phyloP scores from a whole-genome alignment of 2,888 invertebrate species.

The Ochlodes sylvanus region DNA sequence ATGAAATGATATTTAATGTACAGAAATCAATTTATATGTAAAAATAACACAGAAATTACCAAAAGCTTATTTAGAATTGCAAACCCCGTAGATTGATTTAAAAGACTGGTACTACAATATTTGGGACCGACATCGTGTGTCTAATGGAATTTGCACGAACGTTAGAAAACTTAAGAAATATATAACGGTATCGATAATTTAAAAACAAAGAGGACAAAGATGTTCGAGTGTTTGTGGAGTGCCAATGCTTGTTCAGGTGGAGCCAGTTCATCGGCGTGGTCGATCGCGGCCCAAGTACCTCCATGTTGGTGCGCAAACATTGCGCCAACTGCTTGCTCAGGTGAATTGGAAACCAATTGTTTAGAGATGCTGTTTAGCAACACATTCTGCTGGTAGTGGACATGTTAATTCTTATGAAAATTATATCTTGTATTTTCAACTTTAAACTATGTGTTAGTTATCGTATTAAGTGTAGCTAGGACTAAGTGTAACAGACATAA shows the following conservation, averaged over 20 bases:
- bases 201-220: neutral
- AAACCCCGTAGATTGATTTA: no score
- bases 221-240: neutral
- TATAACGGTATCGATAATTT: neutral
- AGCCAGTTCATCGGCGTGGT: slow-evolving; percentile 8
- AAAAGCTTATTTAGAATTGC: no score
- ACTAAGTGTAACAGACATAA: no score
- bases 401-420: neutral
- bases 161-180: neutral
- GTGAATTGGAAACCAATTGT: slow-evolving; percentile 7
- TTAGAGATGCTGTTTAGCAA: neutral
- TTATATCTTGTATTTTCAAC: neutral
- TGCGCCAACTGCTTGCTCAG: slow-evolving; percentile 24
- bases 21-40: no score
- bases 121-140: neutral
- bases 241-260: slow-evolving; percentile 25
- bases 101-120: no score
- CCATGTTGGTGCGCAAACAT: slow-evolving; percentile 2
- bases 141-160: neutral
- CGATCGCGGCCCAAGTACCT: slow-evolving; percentile 12
- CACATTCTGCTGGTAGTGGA: neutral
- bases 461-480: no score
- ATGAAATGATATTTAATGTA: no score
- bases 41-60: no score
- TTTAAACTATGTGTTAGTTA: no score